phyloP scores from a whole-genome alignment of 2,888 invertebrate genomes.

The Drosophila aldrichi region DNA sequence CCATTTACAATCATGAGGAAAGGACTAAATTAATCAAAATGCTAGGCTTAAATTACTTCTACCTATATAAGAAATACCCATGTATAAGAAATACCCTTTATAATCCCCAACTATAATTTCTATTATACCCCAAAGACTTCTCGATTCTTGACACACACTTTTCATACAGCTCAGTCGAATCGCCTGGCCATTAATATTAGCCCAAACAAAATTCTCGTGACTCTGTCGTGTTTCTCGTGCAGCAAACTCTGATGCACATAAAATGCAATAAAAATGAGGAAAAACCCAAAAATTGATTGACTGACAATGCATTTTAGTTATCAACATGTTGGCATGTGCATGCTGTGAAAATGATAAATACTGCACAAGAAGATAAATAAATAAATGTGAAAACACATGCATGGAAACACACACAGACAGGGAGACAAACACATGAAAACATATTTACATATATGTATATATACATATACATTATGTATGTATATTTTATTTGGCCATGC shows the following conservation, averaged over 20 bases:
- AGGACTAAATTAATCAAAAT: too few species aligned
- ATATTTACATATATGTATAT: too few species aligned
- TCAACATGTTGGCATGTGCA: slow-evolving; percentile 32
- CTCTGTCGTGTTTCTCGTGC: background rate
- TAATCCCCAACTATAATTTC: background rate
- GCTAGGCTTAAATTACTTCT: too few species aligned
- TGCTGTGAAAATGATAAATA: slow-evolving; percentile 26
- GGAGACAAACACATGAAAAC: background rate
- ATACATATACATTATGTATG: background rate
- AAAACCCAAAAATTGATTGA: slow-evolving; percentile 37
- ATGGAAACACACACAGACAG: background rate
- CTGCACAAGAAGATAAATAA: slow-evolving; percentile 19
- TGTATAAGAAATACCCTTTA: too few species aligned
- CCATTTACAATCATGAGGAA: too few species aligned
- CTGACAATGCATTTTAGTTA: slow-evolving; percentile 30
- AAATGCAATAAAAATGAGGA: background rate
- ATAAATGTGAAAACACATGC: slow-evolving; percentile 1
- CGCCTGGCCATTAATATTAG: background rate
- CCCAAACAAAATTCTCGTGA: background rate
- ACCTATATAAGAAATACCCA: too few species aligned
- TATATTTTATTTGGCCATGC: slow-evolving; percentile 17
- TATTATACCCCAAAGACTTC: background rate
- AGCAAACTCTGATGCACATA: background rate
- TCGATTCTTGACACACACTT: too few species aligned
- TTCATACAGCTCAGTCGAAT: too few species aligned